Evolutionary conservation across 1,140 invertebrate genomes (phyloP), one percentile per base, ranked within the genome.

Genomic region (Ips typographus): DNA sequence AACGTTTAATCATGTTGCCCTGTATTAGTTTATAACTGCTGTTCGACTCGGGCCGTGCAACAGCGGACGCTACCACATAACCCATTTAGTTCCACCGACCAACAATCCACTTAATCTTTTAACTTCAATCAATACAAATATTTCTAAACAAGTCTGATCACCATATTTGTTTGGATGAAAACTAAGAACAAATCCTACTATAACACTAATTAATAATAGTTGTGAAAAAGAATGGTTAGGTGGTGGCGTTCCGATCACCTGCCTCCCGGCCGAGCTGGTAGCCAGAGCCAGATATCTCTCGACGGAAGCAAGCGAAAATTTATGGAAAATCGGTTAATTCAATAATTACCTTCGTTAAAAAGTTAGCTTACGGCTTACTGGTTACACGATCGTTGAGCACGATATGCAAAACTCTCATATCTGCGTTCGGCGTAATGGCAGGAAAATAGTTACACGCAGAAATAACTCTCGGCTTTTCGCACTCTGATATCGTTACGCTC

Each of bases 291-390:
- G 65, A 68, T 7, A 55, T 55, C 52, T 64, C 64, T 68, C 56
- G 57, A 60, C 65, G 65, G 65, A 68, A 68, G 22, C 22, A 22
- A 22, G 65, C 65, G 65, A 68, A 68, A 68, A 68, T 68, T 68
- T 68, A 68, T 68, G 65, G 65, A 68, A 68, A 68, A 68, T 68
- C 65, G 65, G 65, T 68, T 68, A 68, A 68, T 68, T 68, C 65
- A 68, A 68, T 68, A 68, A 68, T 68, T 68, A 68, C 49, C 65
- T 68, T 68, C 47, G 57, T 68, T 68, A 60, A 68, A 68, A 68
- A 68, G 53, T 42, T 5, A 49, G 42, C 55, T 51, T 42, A 49
- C 39, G 58, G 53, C 53, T 66, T 58, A 66, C 53, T 66, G 40
- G 56, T 60, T 68, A 67, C 65, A 67, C 44, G 65, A 67, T 67